A percentile compares a stretch with the other conserved stretches of the same genome.
Conservation (phyloP, 2,888 invertebrate genomes). For the Camptogramma bilineatum region DNA sequence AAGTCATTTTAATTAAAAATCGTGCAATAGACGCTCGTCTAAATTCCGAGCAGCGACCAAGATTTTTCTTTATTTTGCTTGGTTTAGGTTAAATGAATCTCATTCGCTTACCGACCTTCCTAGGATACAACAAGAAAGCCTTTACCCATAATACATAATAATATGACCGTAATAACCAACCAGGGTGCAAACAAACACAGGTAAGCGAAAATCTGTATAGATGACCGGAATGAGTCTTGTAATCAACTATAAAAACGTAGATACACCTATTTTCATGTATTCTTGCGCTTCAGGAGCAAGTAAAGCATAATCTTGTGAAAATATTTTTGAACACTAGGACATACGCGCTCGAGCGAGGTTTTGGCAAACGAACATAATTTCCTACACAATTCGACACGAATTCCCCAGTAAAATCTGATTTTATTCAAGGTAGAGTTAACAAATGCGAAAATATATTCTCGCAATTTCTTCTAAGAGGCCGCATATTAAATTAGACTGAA, state of each 20-base stretch:
- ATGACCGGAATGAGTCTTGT: slow-evolving; percentile 18
- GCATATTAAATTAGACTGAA: slow-evolving; percentile 79
- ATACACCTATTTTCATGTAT: background rate
- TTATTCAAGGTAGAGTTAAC: slow-evolving; percentile 68
- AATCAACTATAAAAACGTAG: background rate
- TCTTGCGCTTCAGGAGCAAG: background rate
- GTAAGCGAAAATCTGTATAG: slow-evolving; percentile 31
- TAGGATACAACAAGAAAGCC: slow-evolving; percentile 40
- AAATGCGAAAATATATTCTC: slow-evolving; percentile 73
- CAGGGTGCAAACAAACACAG: slow-evolving; percentile 38
- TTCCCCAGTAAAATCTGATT: slow-evolving; percentile 62
- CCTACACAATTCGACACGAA: slow-evolving; percentile 58
- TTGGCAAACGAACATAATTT: slow-evolving; percentile 42
- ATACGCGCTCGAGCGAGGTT: slow-evolving; percentile 40
- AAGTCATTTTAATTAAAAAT: slow-evolving; percentile 82
- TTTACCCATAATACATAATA: slow-evolving; percentile 32
- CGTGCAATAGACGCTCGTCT: slow-evolving; percentile 77
- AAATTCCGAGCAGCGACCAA: slow-evolving; percentile 73
- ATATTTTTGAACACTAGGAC: slow-evolving; percentile 4
- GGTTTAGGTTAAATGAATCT: slow-evolving; percentile 73
- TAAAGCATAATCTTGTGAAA: background rate
- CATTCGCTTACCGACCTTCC: slow-evolving; percentile 51
- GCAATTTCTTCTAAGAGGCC: slow-evolving; percentile 71
- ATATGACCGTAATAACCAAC: slow-evolving; percentile 39
- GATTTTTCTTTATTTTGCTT: slow-evolving; percentile 64